These are phyloP conservation scores for Datnioides undecimradiatus DNA, from an alignment of 2,113 vertebrate species.

Conservation along the genomic window DNA sequence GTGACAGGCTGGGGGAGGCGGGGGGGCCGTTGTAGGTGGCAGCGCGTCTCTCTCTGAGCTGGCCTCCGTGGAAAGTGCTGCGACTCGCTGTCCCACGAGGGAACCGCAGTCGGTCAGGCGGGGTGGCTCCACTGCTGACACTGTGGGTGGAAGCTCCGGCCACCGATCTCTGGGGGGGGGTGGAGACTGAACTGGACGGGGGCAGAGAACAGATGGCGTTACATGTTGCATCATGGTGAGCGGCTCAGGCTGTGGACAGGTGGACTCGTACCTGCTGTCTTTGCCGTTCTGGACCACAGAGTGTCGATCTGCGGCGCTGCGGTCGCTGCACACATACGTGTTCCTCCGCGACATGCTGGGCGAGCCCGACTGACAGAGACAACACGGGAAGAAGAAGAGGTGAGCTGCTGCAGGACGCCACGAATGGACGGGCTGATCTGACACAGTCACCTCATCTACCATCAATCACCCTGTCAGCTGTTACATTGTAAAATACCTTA, in stretches of 20 bases:
- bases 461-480: no score
- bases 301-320: constrained; percentile 88
- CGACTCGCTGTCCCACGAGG: constrained; percentile 91
- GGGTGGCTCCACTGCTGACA: constrained; percentile 90
- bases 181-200: constrained; percentile 63
- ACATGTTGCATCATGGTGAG: not conserved
- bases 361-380: constrained; percentile 68
- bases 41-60: constrained; percentile 91
- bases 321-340: constrained; percentile 93
- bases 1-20: constrained; percentile 92
- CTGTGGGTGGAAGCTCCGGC: constrained; percentile 92
- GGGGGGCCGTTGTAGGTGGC: constrained; percentile 94
- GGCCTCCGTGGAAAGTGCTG: constrained; percentile 94
- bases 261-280: constrained; percentile 91
- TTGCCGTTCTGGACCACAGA: constrained; percentile 93
- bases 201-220: not conserved
- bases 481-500: no score
- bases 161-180: constrained; percentile 85
- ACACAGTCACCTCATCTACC: no score
- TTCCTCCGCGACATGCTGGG: constrained; percentile 93
- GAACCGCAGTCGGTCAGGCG: constrained; percentile 89
- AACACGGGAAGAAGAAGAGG: no score
- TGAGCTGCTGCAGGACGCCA: no score
- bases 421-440: no score
- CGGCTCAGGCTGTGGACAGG: not conserved